These are phyloP conservation scores for Ypsolopha scabrella DNA, from an alignment of 2,888 invertebrate genomes.

Conservation along the genomic window DNA sequence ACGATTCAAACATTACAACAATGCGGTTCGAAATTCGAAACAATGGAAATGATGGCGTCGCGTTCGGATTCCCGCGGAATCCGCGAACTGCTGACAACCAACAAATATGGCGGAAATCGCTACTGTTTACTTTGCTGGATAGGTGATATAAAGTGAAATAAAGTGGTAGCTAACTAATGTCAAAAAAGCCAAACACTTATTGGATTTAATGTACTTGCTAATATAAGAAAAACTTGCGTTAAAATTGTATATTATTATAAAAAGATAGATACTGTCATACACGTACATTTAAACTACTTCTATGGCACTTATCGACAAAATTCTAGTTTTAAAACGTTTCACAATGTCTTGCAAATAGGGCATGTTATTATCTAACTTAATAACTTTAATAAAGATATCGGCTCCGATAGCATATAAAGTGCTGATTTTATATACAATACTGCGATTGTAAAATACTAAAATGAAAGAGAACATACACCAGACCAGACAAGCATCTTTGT, in stretches of 20 bases:
- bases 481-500: too few relatives aligned
- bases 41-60: background rate
- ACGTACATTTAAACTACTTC: too few relatives aligned
- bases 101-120: background rate
- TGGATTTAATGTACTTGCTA: too few relatives aligned
- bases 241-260: too few relatives aligned
- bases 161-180: too few relatives aligned
- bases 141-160: too few relatives aligned
- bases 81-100: background rate
- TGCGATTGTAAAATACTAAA: constrained; percentile 5
- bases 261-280: too few relatives aligned
- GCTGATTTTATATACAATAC: constrained; percentile 12
- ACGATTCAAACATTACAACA: background rate
- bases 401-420: constrained; percentile 11
- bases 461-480: background rate
- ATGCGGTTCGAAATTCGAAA: background rate
- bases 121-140: too few relatives aligned
- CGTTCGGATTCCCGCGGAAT: background rate
- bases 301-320: too few relatives aligned
- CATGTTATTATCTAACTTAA: constrained; percentile 1
- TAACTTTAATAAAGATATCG: constrained; percentile 9
- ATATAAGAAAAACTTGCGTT: too few relatives aligned
- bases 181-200: too few relatives aligned
- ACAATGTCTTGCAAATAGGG: background rate
- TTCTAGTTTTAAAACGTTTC: too few relatives aligned